Conservation (phyloP, 2,888 invertebrate genomes). For the Tachina fera region DNA sequence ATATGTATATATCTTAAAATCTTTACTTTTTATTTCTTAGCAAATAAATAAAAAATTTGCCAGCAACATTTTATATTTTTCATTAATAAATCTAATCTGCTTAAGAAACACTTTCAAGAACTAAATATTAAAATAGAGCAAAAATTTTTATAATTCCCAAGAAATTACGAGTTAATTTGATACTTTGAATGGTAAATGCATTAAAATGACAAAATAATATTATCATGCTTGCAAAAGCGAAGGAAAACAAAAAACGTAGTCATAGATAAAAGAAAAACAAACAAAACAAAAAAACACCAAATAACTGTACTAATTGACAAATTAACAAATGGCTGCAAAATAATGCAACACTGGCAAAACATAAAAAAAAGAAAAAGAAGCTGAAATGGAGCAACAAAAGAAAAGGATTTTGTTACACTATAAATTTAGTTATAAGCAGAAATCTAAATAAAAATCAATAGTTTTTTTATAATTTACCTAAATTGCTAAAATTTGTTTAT, state of each 20-base stretch:
- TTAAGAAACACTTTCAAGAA: constrained; percentile 44
- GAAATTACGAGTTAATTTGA: constrained; percentile 70
- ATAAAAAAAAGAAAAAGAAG: background rate
- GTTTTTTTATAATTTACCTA: background rate
- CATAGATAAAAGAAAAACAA: constrained; percentile 44
- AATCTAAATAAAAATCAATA: background rate
- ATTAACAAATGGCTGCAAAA: constrained; percentile 26
- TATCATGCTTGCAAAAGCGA: constrained; percentile 24
- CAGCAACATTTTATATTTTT: background rate
- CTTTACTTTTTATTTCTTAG: background rate
- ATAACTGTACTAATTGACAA: constrained; percentile 54
- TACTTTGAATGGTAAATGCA: constrained; percentile 71
- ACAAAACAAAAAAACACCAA: no score
- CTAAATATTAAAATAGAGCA: constrained; percentile 46
- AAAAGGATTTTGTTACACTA: constrained; percentile 24
- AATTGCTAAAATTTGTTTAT: constrained; percentile 25
- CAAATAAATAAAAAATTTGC: background rate
- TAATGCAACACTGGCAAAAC: constrained; percentile 5
- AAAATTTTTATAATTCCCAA: constrained; percentile 59
- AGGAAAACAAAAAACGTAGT: constrained; percentile 31
- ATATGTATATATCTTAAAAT: background rate
- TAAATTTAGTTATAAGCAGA: constrained; percentile 2
- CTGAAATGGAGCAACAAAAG: background rate
- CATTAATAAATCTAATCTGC: constrained; percentile 32
- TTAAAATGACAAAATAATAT: constrained; percentile 52